Evolutionary conservation across 2,888 invertebrate genomes (phyloP).

Genomic region (Elegia similella): DNA sequence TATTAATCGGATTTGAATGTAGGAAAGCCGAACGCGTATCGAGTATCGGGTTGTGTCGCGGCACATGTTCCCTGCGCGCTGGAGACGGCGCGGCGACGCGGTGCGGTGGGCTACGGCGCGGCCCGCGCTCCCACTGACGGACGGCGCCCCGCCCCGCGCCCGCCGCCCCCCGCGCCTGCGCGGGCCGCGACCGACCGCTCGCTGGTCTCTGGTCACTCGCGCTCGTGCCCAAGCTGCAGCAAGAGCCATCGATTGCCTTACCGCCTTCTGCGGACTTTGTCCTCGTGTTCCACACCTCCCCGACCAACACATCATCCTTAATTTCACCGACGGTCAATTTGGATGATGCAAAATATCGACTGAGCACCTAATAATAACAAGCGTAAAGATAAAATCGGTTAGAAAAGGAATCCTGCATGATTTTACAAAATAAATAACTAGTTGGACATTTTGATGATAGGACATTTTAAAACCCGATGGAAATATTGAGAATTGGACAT

Average conservation of each 20-base stretch:
- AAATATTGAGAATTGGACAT: no score
- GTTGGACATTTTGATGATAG: no score
- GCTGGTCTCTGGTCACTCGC: conserved; percentile 20
- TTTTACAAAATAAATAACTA: no score
- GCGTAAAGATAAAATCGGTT: no score
- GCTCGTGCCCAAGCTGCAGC: conserved; percentile 1
- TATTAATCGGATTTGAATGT: conserved; percentile 3
- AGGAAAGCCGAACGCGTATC: not conserved
- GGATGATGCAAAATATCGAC: no score
- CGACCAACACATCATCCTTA: no score
- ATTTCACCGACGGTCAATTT: no score
- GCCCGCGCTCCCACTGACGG: conserved; percentile 17
- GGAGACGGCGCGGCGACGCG: conserved; percentile 10
- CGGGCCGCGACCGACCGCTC: conserved; percentile 21
- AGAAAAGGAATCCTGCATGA: no score
- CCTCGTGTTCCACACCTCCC: not conserved
- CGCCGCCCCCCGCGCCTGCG: conserved; percentile 21
- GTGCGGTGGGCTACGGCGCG: conserved; percentile 19
- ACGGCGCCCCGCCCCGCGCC: conserved; percentile 17
- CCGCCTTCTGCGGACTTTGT: conserved; percentile 1
- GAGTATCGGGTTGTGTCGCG: conserved; percentile 4
- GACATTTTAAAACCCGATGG: no score
- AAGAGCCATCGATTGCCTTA: conserved; percentile 4
- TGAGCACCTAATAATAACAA: no score
- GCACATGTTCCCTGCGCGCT: conserved; percentile 16